Conservation (phyloP, 2,888 invertebrate species). For the Eristalis pertinax region DNA sequence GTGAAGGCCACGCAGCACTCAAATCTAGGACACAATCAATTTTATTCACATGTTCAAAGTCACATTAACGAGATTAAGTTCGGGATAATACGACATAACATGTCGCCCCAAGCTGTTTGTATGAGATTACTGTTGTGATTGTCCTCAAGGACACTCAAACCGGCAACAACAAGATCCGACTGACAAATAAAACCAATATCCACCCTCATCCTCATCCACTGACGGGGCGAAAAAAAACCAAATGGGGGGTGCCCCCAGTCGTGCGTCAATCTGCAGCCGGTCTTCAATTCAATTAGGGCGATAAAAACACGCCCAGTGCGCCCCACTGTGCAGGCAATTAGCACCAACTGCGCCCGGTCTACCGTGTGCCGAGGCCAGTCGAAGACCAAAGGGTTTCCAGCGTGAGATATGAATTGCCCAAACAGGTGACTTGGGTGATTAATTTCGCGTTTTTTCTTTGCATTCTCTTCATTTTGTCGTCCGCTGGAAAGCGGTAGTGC, state of each 20-base stretch:
- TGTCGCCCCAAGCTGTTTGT: slow-evolving; percentile 21
- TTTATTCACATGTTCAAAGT: slow-evolving; percentile 44
- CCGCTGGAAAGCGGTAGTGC: not conserved
- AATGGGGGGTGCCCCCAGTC: not conserved
- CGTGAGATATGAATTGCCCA: not conserved
- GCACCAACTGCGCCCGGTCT: slow-evolving; percentile 13
- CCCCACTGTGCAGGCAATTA: slow-evolving; percentile 24
- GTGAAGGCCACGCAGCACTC: not conserved
- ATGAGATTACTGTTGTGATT: slow-evolving; percentile 21
- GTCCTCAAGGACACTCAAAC: slow-evolving; percentile 14
- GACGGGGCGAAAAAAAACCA: not conserved
- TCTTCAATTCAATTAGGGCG: slow-evolving; percentile 27
- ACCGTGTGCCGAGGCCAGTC: not conserved
- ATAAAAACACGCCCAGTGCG: slow-evolving; percentile 6
- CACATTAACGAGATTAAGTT: slow-evolving; percentile 45
- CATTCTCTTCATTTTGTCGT: not conserved
- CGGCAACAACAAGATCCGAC: not conserved
- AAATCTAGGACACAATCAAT: slow-evolving; percentile 21
- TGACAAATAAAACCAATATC: not conserved
- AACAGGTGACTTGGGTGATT: slow-evolving; percentile 2
- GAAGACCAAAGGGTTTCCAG: not conserved
- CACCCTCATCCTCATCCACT: not conserved
- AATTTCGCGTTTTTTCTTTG: not conserved
- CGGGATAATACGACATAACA: slow-evolving; percentile 18
- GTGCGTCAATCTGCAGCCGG: slow-evolving; percentile 11